A percentile compares a stretch with the other conserved stretches of the same genome.
Evolutionary conservation across 1,140 invertebrate genomes (phyloP).

Genomic region (Ceratitis capitata): DNA sequence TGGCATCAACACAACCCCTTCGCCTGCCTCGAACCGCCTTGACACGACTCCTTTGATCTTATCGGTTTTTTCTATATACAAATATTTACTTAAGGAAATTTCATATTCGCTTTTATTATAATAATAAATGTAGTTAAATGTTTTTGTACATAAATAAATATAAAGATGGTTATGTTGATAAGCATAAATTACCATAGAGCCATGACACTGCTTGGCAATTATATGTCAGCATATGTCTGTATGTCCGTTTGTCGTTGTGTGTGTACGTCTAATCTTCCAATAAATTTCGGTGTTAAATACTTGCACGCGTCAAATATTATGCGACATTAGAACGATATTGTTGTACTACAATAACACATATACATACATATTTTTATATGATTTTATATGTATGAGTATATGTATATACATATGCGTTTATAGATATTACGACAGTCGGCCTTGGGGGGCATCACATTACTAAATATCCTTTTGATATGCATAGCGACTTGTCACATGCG

Average conservation of each 20-base stretch:
- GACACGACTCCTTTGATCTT: no score
- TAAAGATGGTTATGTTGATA: neutral
- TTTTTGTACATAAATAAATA: neutral
- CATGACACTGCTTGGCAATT: neutral
- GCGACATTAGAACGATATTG: conserved; percentile 23
- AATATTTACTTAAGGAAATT: neutral
- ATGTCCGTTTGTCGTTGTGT: neutral
- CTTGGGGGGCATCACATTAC: conserved; percentile 1
- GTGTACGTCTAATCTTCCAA: neutral
- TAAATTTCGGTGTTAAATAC: conserved; percentile 33
- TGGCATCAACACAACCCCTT: no score
- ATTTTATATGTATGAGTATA: neutral
- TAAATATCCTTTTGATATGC: conserved; percentile 1
- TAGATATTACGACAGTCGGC: neutral
- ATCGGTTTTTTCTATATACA: no score
- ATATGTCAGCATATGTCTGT: neutral
- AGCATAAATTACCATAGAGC: neutral
- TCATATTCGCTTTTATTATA: neutral
- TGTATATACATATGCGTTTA: neutral
- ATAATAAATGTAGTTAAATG: neutral
- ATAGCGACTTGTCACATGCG: neutral
- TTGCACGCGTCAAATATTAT: conserved; percentile 23
- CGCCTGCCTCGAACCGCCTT: no score
- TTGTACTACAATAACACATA: neutral
- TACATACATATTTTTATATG: neutral